phyloP scores from a whole-genome alignment of 30 jellyfish, hydroid and myxozoan genomes.

The Nemopilema nomurai region DNA sequence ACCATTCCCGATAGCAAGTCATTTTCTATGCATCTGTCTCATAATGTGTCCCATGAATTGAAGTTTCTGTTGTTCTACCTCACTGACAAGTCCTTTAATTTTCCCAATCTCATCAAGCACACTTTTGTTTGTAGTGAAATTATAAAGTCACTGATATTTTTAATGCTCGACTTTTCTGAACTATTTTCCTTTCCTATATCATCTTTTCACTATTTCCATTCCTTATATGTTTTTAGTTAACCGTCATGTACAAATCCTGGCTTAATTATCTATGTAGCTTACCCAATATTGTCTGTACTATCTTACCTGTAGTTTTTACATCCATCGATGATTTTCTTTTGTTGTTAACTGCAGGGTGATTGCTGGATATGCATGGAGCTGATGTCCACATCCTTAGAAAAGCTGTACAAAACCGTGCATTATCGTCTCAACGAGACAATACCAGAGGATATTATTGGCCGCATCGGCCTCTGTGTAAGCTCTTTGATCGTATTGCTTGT shows the following conservation, averaged over 20 bases:
- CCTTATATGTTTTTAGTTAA: not conserved
- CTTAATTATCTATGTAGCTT: too few relatives aligned
- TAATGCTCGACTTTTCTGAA: not conserved
- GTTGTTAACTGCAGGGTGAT: conserved; percentile 76
- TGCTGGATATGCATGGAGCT: conserved; percentile 99
- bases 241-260: too few relatives aligned
- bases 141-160: not conserved
- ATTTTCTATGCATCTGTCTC: not conserved
- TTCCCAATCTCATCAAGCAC: conserved; percentile 42
- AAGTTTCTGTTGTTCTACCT: not conserved
- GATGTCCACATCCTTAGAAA: conserved; percentile 91
- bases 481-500: too few relatives aligned
- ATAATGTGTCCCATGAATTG: conserved; percentile 5
- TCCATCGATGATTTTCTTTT: not conserved
- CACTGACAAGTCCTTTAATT: conserved; percentile 6
- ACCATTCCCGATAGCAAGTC: conserved; percentile 20
- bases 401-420: conserved; percentile 85
- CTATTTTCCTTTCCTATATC: not conserved
- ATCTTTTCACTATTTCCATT: not conserved
- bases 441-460: conserved; percentile 93
- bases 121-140: conserved; percentile 22
- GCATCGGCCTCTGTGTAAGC: conserved; percentile 92
- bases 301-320: not conserved
- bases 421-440: conserved; percentile 63
- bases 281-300: not conserved